Evolutionary conservation across 2,113 vertebrate genomes (phyloP).

Genomic region (Callopanchax toddi): DNA sequence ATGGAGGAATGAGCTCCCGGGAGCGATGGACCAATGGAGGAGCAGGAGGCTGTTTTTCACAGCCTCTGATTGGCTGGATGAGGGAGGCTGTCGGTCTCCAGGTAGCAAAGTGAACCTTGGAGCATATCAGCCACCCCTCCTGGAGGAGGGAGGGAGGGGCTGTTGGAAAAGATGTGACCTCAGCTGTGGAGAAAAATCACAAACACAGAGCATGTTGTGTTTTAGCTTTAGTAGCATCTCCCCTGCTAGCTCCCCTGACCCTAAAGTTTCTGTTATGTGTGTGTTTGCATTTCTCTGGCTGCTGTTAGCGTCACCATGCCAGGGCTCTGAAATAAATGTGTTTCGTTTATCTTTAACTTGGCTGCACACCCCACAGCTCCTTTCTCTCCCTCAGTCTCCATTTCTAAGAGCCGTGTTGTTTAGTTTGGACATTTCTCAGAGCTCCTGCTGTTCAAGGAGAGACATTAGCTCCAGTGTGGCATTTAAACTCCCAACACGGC

Average conservation of each 20-base stretch:
- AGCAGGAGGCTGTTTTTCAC: conserved; percentile 63
- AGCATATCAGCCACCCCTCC: conserved; percentile 63
- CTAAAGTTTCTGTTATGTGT: conserved; percentile 10
- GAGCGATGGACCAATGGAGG: conserved; percentile 68
- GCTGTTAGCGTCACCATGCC: conserved; percentile 31
- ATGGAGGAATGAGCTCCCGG: conserved; percentile 68
- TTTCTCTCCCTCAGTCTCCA: conserved; percentile 19
- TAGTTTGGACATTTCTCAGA: conserved; percentile 57
- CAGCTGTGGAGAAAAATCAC: conserved; percentile 34
- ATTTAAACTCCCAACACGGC: conserved; percentile 49
- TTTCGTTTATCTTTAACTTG: conserved; percentile 68
- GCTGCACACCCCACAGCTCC: conserved; percentile 41
- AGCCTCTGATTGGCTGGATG: conserved; percentile 70
- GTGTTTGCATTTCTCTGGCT: conserved; percentile 38
- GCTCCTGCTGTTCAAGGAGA: conserved; percentile 49
- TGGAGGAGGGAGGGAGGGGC: conserved; percentile 28
- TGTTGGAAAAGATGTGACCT: conserved; percentile 50
- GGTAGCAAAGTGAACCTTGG: conserved; percentile 75
- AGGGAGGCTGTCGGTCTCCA: conserved; percentile 76
- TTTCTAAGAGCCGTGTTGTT: conserved; percentile 63
- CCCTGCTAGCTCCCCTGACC: conserved; percentile 3
- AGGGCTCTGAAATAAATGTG: conserved; percentile 54
- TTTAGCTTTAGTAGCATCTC: conserved; percentile 7
- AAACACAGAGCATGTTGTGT: conserved; percentile 19
- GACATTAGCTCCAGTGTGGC: conserved; percentile 37